A percentile compares a stretch with the other conserved stretches of the same genome.
Evolutionary conservation across 1,140 invertebrate genomes (phyloP).

Genomic region (Bombus pascuorum): DNA sequence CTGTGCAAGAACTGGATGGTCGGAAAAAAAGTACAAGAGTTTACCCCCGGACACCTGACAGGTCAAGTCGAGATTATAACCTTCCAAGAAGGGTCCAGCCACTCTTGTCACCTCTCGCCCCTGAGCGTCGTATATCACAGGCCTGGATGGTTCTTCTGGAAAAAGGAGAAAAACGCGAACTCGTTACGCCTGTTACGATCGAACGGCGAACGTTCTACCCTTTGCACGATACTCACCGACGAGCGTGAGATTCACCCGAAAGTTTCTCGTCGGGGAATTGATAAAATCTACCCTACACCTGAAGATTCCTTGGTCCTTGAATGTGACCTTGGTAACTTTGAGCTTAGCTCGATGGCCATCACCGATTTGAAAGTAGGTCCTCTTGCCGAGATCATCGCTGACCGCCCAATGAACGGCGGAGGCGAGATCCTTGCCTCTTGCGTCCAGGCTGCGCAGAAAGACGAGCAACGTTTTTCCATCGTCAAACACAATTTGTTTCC

Average conservation of each 20-base stretch:
- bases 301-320: conserved; percentile 90
- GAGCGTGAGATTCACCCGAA: conserved; percentile 91
- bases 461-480: neutral
- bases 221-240: conserved; percentile 86
- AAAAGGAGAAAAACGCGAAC: neutral
- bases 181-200: neutral
- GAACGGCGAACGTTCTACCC: neutral
- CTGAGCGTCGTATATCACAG: conserved; percentile 91
- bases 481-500: neutral
- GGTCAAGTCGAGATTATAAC: conserved; percentile 89
- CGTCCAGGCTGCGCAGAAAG: conserved; percentile 86
- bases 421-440: conserved; percentile 85
- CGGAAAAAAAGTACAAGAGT: conserved; percentile 56
- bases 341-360: conserved; percentile 88
- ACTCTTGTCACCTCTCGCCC: conserved; percentile 89
- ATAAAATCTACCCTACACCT: conserved; percentile 93
- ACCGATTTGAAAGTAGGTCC: conserved; percentile 89
- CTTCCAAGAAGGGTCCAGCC: conserved; percentile 92
- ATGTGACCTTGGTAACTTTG: conserved; percentile 88
- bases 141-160: conserved; percentile 89
- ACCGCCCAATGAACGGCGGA: conserved; percentile 88
- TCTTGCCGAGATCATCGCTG: conserved; percentile 88
- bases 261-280: conserved; percentile 92
- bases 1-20: no score
- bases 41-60: conserved; percentile 93